Base-by-base conservation (phyloP, 2,888 invertebrate species). In the Drosophila suboccidentalis region DNA sequence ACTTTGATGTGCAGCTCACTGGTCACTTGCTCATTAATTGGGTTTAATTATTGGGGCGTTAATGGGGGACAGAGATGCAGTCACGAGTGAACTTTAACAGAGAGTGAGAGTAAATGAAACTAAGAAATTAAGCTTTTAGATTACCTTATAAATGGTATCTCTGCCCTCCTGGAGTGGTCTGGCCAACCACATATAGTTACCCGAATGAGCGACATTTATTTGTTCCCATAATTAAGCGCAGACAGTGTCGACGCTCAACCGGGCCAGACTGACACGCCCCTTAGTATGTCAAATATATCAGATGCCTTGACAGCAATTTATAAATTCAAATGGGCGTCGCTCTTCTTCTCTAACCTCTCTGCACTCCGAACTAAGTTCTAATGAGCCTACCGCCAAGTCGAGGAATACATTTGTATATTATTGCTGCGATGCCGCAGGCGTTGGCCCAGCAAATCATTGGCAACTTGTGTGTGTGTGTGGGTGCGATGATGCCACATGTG, bases 181-280 rank as follows among this genome's bases (percentile, higher is more conserved):
- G 46, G 53, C 59, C 58, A 59, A 84, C 86, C 78, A 69, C 64
- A 75, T 65, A 80, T n/a, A n/a, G n/a, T n/a, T n/a, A 71, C 79
- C 75, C 59, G 67, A 82, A 71, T 71, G 72, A 74, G 65, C 71
- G 87, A 81, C 86, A 87, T 86, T 89, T 87, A 85, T 89, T 81
- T 86, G 73, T 60, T 66, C 55, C 83, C 81, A 86, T 89, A 89
- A 87, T 87, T 87, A 87, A 87, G 78, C 76, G 39, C 82, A 80
- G 89, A 81, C 85, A 83, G 72, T 81, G 67, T 49, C 26, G 66
- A 19, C 61, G 34, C 26, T 43, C 61, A 47, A 32, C 44, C 32
- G 29, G 4, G 41, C 4, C 41, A 46, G 50, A 32, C 41, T 50
- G 57, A 36, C 61, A 67, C 82, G 71, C 77, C 81, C 46, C 51